Evolutionary conservation across 2,797 vertebrate genomes (phyloP).

Genomic region (Prunella strophiata): DNA sequence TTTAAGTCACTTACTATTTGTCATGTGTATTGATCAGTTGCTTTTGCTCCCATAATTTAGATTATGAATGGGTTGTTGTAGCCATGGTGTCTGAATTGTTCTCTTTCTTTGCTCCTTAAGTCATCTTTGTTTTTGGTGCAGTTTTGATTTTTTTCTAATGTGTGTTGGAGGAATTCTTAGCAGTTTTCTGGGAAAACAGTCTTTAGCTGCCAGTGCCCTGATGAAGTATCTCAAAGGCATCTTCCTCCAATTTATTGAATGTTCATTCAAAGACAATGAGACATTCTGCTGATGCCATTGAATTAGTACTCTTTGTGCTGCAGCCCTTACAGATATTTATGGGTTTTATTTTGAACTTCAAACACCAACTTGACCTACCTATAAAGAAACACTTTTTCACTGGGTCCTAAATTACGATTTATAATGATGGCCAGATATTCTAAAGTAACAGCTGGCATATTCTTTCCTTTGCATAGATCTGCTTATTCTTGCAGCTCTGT

Average conservation of each 20-base stretch:
- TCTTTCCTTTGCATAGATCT: background rate
- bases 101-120: background rate
- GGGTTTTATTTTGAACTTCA: background rate
- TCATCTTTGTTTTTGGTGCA: background rate
- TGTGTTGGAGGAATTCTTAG: conserved; percentile 35
- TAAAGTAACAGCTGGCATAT: background rate
- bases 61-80: background rate
- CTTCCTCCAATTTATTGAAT: background rate
- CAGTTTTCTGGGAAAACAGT: conserved; percentile 19
- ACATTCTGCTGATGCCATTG: background rate
- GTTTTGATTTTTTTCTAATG: background rate
- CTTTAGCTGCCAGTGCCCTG: background rate
- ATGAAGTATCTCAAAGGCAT: conserved; percentile 9
- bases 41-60: background rate
- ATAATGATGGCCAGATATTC: background rate
- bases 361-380: background rate
- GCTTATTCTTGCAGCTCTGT: background rate
- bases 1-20: background rate
- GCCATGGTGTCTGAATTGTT: background rate
- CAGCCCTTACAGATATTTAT: background rate
- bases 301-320: background rate
- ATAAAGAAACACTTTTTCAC: background rate
- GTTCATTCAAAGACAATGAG: background rate
- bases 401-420: background rate
- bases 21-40: background rate